A percentile compares a stretch with the other conserved stretches of the same genome.
Evolutionary conservation across 2,113 vertebrate species (phyloP).

Genomic region (Thalassarche chlororhynchos): DNA sequence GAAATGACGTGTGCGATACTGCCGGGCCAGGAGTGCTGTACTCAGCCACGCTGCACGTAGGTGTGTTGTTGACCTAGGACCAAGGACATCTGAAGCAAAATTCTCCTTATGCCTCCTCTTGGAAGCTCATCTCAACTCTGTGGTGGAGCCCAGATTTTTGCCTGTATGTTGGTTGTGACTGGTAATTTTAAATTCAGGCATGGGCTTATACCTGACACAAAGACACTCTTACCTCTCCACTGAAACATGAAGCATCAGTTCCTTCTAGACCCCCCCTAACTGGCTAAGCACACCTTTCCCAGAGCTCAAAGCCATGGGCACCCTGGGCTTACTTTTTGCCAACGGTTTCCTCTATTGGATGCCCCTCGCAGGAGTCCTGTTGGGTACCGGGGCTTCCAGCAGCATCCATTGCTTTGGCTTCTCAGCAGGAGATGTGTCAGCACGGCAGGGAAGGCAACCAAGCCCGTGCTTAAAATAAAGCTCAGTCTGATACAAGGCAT

Average conservation of each 20-base stretch:
- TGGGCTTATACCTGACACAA: not conserved
- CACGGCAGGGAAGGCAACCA: not conserved
- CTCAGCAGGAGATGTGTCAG: not conserved
- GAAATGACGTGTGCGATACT: fast-evolving
- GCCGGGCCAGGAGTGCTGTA: not conserved
- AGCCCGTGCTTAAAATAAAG: not conserved
- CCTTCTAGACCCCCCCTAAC: not conserved
- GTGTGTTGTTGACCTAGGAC: not conserved
- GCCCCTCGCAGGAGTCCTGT: not conserved
- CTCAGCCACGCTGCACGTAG: fast-evolving
- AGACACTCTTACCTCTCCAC: not conserved
- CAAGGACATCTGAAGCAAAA: not conserved
- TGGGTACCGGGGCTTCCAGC: not conserved
- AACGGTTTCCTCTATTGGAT: fast-evolving
- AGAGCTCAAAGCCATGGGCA: not conserved
- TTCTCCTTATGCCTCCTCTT: not conserved
- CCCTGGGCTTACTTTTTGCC: not conserved
- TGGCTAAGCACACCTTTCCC: not conserved
- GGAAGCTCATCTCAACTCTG: not conserved
- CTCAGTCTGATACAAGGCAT: not conserved
- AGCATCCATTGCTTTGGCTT: not conserved
- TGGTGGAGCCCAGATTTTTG: not conserved
- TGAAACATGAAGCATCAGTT: not conserved
- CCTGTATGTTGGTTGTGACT: not conserved
- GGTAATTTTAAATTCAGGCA: not conserved